Conservation (phyloP, 2,888 invertebrate species). For the Drepana falcataria region DNA sequence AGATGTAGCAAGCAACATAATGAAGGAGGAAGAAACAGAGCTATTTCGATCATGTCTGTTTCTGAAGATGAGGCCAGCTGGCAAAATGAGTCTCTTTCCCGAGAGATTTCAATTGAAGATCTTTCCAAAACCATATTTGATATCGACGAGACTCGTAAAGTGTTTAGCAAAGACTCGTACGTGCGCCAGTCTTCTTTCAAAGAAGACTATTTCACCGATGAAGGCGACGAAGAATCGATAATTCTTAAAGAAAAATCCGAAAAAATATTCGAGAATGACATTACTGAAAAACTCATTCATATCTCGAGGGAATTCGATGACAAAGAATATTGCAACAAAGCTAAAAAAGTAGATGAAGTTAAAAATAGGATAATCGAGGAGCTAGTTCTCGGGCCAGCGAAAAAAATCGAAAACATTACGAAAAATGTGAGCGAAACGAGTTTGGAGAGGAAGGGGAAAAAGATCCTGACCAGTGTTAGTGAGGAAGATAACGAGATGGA, state of each 20-base stretch:
- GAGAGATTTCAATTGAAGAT: conserved; percentile 80
- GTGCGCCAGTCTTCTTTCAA: conserved; percentile 68
- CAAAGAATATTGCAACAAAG: conserved; percentile 49
- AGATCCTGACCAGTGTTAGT: conserved; percentile 48
- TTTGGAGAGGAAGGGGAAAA: conserved; percentile 52
- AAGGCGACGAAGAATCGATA: conserved; percentile 63
- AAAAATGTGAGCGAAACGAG: conserved; percentile 61
- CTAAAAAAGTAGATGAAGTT: conserved; percentile 54
- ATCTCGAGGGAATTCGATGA: conserved; percentile 69
- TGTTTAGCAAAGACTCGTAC: conserved; percentile 71
- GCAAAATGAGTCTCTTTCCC: conserved; percentile 74
- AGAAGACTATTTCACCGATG: conserved; percentile 63
- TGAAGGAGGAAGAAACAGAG: conserved; percentile 47
- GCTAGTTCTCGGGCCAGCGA: conserved; percentile 55
- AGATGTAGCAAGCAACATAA: conserved; percentile 44
- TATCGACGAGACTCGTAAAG: conserved; percentile 70
- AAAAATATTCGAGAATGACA: conserved; percentile 68
- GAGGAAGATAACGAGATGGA: conserved; percentile 81
- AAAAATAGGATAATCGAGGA: conserved; percentile 68
- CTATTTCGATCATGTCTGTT: conserved; percentile 82
- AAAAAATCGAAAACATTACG: conserved; percentile 55
- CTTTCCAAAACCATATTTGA: conserved; percentile 74
- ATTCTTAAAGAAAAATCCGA: conserved; percentile 62
- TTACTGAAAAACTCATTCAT: conserved; percentile 67
- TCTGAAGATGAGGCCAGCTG: conserved; percentile 81